phyloP scores from a whole-genome alignment of 2,888 invertebrate genomes.

The Drosophila gaucha region DNA sequence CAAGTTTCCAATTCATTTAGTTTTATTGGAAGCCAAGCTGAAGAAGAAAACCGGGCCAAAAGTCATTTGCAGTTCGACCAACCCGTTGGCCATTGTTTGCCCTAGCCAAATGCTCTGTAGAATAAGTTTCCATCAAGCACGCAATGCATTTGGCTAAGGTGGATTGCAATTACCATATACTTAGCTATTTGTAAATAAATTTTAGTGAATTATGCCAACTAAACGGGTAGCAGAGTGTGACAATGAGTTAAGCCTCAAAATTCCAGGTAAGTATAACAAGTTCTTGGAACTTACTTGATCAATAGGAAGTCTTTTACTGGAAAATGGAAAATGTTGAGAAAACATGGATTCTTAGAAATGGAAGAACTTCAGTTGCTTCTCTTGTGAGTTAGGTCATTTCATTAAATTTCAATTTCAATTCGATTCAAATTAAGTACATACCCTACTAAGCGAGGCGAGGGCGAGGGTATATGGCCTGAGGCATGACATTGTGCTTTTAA shows the following conservation, averaged over 20 bases:
- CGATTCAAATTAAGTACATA: not conserved
- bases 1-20: conserved; percentile 79
- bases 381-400: not conserved
- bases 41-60: conserved; percentile 43
- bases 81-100: conserved; percentile 50
- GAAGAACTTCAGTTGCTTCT: not conserved
- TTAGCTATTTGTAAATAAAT: not conserved
- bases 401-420: not conserved
- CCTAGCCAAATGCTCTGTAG: too few species aligned
- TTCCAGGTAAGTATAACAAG: not conserved
- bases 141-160: conserved; percentile 12
- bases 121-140: conserved; percentile 20
- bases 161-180: conserved; percentile 2
- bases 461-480: conserved; percentile 5
- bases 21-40: conserved; percentile 63
- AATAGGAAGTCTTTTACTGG: not conserved
- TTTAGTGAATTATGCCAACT: not conserved
- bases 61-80: conserved; percentile 76
- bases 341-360: not conserved
- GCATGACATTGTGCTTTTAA: conserved; percentile 17
- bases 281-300: not conserved
- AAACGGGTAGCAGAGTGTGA: not conserved
- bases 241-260: not conserved
- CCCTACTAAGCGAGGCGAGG: too few species aligned
- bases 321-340: not conserved